Evolutionary conservation across 1,140 invertebrate genomes (phyloP).

Genomic region (Lethocerus indicus): DNA sequence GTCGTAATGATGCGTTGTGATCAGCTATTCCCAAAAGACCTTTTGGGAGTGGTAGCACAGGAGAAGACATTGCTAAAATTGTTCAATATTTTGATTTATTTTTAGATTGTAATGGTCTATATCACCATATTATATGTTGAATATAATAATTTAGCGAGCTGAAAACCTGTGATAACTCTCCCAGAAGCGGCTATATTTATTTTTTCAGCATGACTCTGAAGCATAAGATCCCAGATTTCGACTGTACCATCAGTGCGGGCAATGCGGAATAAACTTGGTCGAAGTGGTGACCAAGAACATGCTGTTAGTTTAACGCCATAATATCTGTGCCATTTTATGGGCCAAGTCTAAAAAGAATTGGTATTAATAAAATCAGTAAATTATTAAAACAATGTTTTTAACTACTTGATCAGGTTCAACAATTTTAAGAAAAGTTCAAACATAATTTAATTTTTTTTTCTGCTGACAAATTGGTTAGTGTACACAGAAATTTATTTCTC

Average conservation of each 20-base stretch:
- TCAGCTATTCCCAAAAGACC: background rate
- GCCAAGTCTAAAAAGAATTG: conserved; percentile 10
- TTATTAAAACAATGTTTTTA: background rate
- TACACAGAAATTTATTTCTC: no score
- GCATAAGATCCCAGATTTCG: conserved; percentile 18
- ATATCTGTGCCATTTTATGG: conserved; percentile 15
- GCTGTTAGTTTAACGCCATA: conserved; percentile 6
- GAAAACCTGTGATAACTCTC: no score
- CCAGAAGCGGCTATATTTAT: no score
- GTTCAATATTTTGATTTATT: no score
- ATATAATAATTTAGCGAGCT: no score
- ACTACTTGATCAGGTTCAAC: background rate
- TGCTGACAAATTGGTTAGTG: no score
- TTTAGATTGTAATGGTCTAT: no score
- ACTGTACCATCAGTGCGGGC: conserved; percentile 13
- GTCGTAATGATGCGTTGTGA: background rate
- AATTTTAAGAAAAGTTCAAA: background rate
- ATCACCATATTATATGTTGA: no score
- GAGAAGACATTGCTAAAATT: conserved; percentile 4
- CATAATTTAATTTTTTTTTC: background rate
- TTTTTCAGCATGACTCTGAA: no score
- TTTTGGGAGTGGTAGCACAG: background rate
- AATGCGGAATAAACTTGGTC: conserved; percentile 13
- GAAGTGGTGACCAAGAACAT: conserved; percentile 11
- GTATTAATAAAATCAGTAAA: background rate